These are phyloP conservation scores for Papilio polyxenes DNA, from an alignment of 1,140 invertebrate species.

Conservation along the genomic window DNA sequence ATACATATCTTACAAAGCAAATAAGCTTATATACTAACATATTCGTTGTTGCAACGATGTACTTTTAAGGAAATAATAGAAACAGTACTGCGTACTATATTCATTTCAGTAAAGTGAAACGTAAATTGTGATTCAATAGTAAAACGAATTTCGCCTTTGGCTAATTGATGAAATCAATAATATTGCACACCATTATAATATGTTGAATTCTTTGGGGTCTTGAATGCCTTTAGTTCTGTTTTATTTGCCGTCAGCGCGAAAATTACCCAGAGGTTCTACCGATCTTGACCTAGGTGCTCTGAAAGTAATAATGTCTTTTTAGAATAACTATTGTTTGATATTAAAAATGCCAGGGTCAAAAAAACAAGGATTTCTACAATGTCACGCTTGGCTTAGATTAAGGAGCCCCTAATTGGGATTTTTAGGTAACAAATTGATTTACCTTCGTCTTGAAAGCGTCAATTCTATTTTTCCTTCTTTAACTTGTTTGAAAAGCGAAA, in stretches of 20 bases:
- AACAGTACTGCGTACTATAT: slow-evolving; percentile 56
- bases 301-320: slow-evolving; percentile 53
- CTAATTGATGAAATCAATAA: slow-evolving; percentile 62
- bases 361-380: neutral
- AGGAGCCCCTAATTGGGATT: neutral
- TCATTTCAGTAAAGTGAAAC: slow-evolving; percentile 46
- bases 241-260: slow-evolving; percentile 68
- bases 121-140: slow-evolving; percentile 38
- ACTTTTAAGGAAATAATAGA: slow-evolving; percentile 42
- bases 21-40: slow-evolving; percentile 36
- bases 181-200: slow-evolving; percentile 70
- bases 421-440: slow-evolving; percentile 38
- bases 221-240: slow-evolving; percentile 55
- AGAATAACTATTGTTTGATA: slow-evolving; percentile 10
- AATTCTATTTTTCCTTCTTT: slow-evolving; percentile 92
- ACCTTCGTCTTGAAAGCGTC: slow-evolving; percentile 88
- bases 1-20: slow-evolving; percentile 21
- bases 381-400: too few relatives aligned
- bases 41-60: slow-evolving; percentile 50
- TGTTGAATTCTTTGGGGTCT: slow-evolving; percentile 62
- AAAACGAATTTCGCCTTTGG: slow-evolving; percentile 66
- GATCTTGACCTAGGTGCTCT: slow-evolving; percentile 81
- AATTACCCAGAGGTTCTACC: slow-evolving; percentile 78
- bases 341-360: slow-evolving; percentile 10
- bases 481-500: slow-evolving; percentile 93